phyloP scores from a whole-genome alignment of 2,888 invertebrate species.

The Archips crataeganus region DNA sequence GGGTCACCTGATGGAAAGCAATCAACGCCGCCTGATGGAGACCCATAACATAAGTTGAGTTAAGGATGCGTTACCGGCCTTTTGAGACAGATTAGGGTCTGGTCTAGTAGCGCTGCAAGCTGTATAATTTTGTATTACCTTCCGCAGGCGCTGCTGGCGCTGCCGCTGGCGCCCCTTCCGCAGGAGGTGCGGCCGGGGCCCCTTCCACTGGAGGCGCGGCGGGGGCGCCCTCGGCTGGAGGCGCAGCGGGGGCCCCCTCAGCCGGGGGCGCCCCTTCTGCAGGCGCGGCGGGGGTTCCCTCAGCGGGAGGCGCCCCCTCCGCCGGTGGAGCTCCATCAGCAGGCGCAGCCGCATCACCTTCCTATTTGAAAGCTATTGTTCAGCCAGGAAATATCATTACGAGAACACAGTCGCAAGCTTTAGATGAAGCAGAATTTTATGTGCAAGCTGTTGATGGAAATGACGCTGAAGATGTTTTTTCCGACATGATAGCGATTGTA shows the following conservation, averaged over 20 bases:
- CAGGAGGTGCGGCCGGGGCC: slow-evolving; percentile 47
- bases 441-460: slow-evolving; percentile 7
- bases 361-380: slow-evolving; percentile 43
- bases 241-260: slow-evolving; percentile 55
- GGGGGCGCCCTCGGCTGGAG: slow-evolving; percentile 55
- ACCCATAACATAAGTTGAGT: too few relatives aligned
- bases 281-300: slow-evolving; percentile 50
- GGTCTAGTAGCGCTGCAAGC: too few relatives aligned
- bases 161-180: slow-evolving; percentile 51
- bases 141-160: slow-evolving; percentile 48
- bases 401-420: not conserved
- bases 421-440: not conserved
- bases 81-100: too few relatives aligned
- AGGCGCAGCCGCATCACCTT: slow-evolving; percentile 55
- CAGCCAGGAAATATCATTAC: not conserved
- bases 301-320: slow-evolving; percentile 56
- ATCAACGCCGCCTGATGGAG: too few relatives aligned
- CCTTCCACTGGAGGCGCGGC: slow-evolving; percentile 56
- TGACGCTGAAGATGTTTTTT: not conserved
- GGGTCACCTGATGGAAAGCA: too few relatives aligned
- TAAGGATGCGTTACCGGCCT: too few relatives aligned
- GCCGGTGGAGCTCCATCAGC: slow-evolving; percentile 51
- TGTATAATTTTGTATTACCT: not conserved
- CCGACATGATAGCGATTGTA: not conserved
- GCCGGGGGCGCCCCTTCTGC: slow-evolving; percentile 59